These are phyloP conservation scores for Porites australiensis DNA, from an alignment of 64 coral and sea anemone genomes.

Conservation along the genomic window DNA sequence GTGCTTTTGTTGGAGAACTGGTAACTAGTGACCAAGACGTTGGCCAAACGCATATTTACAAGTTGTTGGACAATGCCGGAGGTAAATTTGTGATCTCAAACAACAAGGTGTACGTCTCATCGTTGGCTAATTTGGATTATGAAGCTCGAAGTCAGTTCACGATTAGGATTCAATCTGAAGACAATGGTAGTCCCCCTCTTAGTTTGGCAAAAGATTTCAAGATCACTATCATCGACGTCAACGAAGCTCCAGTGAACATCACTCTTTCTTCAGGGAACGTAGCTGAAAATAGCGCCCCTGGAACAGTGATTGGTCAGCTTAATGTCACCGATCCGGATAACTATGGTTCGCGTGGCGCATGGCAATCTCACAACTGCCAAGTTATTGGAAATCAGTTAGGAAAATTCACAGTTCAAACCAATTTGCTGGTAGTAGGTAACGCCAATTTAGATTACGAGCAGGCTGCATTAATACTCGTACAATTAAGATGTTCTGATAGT, in stretches of 20 bases:
- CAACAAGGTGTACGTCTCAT: conserved; percentile 79
- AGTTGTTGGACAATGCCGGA: conserved; percentile 60
- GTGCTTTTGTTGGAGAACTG: conserved; percentile 66
- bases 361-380: conserved; percentile 73
- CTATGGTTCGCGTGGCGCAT: conserved; percentile 52
- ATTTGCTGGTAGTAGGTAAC: conserved; percentile 29
- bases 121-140: conserved; percentile 71
- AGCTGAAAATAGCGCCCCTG: conserved; percentile 71
- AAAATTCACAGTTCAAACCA: conserved; percentile 60
- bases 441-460: conserved; percentile 70
- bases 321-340: conserved; percentile 78
- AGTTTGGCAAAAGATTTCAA: conserved; percentile 34
- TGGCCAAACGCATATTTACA: conserved; percentile 60
- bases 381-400: conserved; percentile 57
- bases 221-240: conserved; percentile 63
- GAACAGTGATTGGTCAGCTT: conserved; percentile 74
- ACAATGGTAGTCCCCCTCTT: conserved; percentile 61
- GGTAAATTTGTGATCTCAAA: conserved; percentile 76
- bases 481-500: conserved; percentile 71
- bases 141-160: conserved; percentile 62
- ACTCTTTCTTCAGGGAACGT: conserved; percentile 52
- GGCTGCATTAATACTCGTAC: conserved; percentile 14
- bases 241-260: conserved; percentile 80
- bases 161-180: conserved; percentile 41
- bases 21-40: conserved; percentile 63